phyloP scores from a whole-genome alignment of 1,140 invertebrate species.

The Episyrphus balteatus region DNA sequence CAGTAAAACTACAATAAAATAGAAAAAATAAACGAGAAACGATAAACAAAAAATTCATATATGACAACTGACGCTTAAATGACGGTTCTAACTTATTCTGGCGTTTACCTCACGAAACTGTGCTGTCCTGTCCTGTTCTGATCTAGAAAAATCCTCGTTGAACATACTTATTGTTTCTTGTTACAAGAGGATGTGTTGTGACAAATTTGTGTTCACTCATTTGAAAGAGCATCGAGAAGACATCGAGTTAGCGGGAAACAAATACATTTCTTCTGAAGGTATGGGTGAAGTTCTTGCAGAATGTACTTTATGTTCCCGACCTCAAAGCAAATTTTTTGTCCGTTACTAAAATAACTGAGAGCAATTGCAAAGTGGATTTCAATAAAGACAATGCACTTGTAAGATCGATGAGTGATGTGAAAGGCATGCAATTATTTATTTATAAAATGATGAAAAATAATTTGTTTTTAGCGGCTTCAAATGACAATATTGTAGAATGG shows the following conservation, averaged over 20 bases:
- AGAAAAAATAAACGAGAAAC: too few species aligned
- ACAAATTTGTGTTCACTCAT: not conserved
- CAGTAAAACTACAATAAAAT: too few species aligned
- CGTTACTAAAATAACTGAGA: not conserved
- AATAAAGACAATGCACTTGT: not conserved
- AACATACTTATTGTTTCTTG: too few species aligned
- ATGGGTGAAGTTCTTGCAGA: constrained; percentile 1
- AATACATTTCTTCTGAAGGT: not conserved
- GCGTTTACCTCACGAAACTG: too few species aligned
- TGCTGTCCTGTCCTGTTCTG: too few species aligned
- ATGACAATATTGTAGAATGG: too few species aligned
- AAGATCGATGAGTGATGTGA: not conserved
- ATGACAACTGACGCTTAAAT: too few species aligned
- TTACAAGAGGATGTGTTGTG: not conserved
- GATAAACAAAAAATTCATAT: too few species aligned
- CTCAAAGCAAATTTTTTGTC: constrained; percentile 6
- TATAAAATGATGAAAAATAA: not conserved
- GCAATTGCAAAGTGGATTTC: not conserved
- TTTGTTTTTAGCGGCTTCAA: not conserved
- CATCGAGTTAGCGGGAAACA: not conserved
- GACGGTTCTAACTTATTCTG: too few species aligned
- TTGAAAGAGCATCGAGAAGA: not conserved
- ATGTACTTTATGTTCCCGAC: constrained; percentile 1
- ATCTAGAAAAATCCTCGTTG: too few species aligned
- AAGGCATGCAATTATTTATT: not conserved